Percentiles rank a stretch among this genome's conserved stretches.
Conservation (phyloP, 2,888 invertebrate genomes). For the Leptinotarsa rubiginosa region DNA sequence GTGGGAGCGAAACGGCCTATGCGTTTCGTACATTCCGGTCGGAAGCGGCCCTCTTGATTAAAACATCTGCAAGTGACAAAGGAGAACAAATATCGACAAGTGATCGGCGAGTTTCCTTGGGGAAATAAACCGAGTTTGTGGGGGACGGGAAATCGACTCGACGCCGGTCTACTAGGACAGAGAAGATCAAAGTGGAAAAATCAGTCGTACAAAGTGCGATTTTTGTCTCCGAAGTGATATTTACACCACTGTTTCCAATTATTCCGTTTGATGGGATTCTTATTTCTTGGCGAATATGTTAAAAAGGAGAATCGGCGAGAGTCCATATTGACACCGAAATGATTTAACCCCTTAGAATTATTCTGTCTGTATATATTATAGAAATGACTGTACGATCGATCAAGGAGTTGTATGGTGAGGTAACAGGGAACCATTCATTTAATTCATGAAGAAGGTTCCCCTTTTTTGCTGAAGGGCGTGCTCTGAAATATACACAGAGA, state of each 20-base stretch:
- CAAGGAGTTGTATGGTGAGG: too few relatives aligned
- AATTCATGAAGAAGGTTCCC: too few relatives aligned
- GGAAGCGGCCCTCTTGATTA: constrained; percentile 48
- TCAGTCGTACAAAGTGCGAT: constrained; percentile 26
- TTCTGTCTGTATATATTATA: too few relatives aligned
- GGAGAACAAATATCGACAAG: constrained; percentile 52
- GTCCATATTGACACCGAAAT: too few relatives aligned
- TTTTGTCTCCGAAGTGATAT: constrained; percentile 19
- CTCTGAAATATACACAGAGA: too few relatives aligned
- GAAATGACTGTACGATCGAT: too few relatives aligned
- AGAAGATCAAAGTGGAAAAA: constrained; percentile 21
- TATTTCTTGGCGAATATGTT: background rate
- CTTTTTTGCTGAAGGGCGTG: too few relatives aligned
- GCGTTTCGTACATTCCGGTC: constrained; percentile 35
- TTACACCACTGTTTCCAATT: constrained; percentile 12
- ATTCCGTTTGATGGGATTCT: constrained; percentile 7
- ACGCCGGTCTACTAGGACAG: constrained; percentile 26
- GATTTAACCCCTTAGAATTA: too few relatives aligned
- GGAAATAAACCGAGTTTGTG: constrained; percentile 42
- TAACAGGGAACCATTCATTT: too few relatives aligned
- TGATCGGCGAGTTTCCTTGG: constrained; percentile 50
- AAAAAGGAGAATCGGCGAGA: background rate
- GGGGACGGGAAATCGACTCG: constrained; percentile 21
- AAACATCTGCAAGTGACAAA: constrained; percentile 57
- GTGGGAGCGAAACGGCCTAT: constrained; percentile 21